Evolutionary conservation across 2,888 invertebrate genomes (phyloP).

Genomic region (Ormyrus thymus): DNA sequence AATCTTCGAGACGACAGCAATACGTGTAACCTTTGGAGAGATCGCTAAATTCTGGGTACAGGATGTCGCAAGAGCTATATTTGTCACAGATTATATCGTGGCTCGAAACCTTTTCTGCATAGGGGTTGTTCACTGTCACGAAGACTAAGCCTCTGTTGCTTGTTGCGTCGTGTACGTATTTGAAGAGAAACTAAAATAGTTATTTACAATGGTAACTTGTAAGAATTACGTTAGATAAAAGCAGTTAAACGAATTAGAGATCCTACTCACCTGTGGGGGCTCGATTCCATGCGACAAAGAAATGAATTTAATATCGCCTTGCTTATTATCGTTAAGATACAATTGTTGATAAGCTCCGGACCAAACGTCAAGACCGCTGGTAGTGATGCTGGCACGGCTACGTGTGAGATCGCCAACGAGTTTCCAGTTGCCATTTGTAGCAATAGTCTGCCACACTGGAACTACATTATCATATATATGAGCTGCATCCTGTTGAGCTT

Average conservation of each 20-base stretch:
- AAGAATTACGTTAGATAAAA: too few species aligned
- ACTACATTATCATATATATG: conserved; percentile 22
- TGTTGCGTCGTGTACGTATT: conserved; percentile 8
- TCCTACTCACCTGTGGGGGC: conserved; percentile 1
- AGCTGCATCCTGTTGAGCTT: conserved; percentile 5
- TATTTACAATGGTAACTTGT: too few species aligned
- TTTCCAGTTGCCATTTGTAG: conserved; percentile 12
- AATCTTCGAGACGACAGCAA: conserved; percentile 36
- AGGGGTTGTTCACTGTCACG: conserved; percentile 36
- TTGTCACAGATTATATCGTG: conserved; percentile 14
- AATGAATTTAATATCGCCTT: background rate
- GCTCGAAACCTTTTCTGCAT: background rate
- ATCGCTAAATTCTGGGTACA: conserved; percentile 19
- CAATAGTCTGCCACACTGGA: conserved; percentile 26
- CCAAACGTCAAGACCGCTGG: background rate
- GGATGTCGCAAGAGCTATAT: background rate
- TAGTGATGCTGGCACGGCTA: background rate
- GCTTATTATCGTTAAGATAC: background rate
- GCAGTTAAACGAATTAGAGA: too few species aligned
- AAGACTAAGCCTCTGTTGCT: conserved; percentile 21
- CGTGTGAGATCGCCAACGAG: conserved; percentile 75
- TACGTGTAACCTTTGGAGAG: conserved; percentile 4
- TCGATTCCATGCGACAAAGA: background rate
- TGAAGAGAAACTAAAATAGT: conserved; percentile 17
- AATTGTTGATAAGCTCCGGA: conserved; percentile 75